These are phyloP conservation scores for Eupithecia tripunctaria DNA, from an alignment of 2,888 invertebrate genomes.

Conservation along the genomic window DNA sequence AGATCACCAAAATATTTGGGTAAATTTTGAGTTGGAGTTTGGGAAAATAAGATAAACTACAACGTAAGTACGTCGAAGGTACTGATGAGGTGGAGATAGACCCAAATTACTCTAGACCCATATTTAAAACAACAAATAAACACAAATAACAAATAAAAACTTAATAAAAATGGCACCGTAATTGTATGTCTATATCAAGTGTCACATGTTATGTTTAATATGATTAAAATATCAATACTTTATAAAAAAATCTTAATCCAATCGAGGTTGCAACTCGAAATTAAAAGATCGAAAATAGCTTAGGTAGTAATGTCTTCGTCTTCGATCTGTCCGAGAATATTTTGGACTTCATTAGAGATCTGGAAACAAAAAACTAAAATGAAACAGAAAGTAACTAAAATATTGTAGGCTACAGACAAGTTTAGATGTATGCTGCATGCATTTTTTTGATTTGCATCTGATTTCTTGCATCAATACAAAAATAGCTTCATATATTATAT, in stretches of 20 bases:
- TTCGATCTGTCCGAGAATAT: conserved; percentile 53
- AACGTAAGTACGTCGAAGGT: background rate
- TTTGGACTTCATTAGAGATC: conserved; percentile 54
- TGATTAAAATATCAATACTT: conserved; percentile 1
- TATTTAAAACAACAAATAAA: background rate
- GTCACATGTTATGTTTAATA: background rate
- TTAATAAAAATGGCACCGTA: background rate
- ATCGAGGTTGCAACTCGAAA: background rate
- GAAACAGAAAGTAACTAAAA: background rate
- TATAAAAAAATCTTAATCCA: background rate
- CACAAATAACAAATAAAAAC: background rate
- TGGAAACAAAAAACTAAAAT: conserved; percentile 43
- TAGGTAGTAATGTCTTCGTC: conserved; percentile 20
- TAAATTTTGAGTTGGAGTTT: background rate
- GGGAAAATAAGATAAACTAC: background rate
- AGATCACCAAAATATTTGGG: conserved; percentile 31
- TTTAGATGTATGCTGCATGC: background rate
- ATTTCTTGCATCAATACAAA: background rate
- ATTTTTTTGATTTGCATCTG: background rate
- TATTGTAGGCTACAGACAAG: background rate
- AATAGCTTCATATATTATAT: too few relatives aligned
- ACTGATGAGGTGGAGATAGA: background rate
- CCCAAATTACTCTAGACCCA: background rate
- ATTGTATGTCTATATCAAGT: background rate
- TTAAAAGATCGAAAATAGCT: conserved; percentile 1